Evolutionary conservation across 2,888 invertebrate genomes (phyloP).

Genomic region (Sesia apiformis): DNA sequence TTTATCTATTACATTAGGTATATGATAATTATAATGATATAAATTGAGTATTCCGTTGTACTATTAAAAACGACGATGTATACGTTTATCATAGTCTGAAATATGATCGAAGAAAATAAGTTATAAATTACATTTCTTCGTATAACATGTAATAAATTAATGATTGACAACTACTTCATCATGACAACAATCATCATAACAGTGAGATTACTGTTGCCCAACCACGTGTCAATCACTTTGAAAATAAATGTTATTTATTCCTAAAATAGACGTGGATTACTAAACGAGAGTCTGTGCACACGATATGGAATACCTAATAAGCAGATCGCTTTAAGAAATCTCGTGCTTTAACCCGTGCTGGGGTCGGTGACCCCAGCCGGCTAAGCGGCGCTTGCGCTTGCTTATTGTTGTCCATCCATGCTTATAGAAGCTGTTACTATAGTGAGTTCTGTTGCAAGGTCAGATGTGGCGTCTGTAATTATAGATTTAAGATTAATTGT

Average conservation of each 20-base stretch:
- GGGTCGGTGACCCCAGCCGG: constrained; percentile 49
- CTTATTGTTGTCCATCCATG: constrained; percentile 55
- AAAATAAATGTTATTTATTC: constrained; percentile 21
- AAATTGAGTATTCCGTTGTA: no score
- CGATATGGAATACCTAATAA: constrained; percentile 55
- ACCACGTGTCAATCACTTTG: not conserved
- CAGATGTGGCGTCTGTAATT: constrained; percentile 12
- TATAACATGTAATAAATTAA: no score
- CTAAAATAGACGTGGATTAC: constrained; percentile 30
- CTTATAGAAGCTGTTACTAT: not conserved
- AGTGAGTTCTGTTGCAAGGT: constrained; percentile 31
- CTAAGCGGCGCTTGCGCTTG: constrained; percentile 55
- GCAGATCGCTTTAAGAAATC: constrained; percentile 66
- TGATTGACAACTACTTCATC: no score
- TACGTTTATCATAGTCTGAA: no score
- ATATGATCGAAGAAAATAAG: no score
- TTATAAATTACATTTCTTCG: no score
- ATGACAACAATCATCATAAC: no score
- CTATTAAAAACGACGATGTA: no score
- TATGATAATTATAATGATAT: no score
- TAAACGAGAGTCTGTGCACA: constrained; percentile 22
- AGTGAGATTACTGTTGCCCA: not conserved
- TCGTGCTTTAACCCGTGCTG: constrained; percentile 55
- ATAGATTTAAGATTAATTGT: not conserved
- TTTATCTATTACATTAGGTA: no score